Evolutionary conservation across 2,113 vertebrate genomes (phyloP), one percentile per base, ranked within the genome.

Genomic region (Petroica traversi): DNA sequence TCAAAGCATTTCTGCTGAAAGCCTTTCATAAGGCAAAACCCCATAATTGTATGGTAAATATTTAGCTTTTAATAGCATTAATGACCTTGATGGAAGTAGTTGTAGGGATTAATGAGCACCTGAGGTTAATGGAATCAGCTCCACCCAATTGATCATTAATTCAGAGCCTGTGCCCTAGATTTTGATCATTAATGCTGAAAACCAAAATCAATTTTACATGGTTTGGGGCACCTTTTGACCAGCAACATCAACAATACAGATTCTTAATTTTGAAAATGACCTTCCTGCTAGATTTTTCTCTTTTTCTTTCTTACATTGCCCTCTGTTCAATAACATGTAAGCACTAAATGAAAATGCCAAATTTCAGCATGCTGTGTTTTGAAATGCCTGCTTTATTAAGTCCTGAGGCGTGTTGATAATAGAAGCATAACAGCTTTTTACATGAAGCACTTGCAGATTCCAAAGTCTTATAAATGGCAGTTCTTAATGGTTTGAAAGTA

Each of bases 171-270:
- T 92, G 88, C 68, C 68, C 90, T 66, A 80, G 85, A 92, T 87
- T 92, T 92, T 77, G 85, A 88, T 96, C 93, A 88, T 97, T 95
- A 96, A 79, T 38, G 61, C 59, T 87, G 74, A 93, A 96, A 94
- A 93, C 84, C 68, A 90, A 92, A 93, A 97, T 96, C 64, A 93
- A 86, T 97, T 96, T 94, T 86, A 75, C 48, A 71, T 96, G 79
- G 90, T 97, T 96, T 93, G 62, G 61, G 93, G 94, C 92, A 96
- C 75, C 82, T 95, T 96, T 94, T 96, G 93, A 84, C 94, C 94
- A 92, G 52, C 43, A 80, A 85, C 51, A 81, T 80, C 48, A 96
- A 92, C 82, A 88, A 84, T 71, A 59, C 68, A 78, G 78, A 14
- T 59, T 85, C 48, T 88, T 96, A 84, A 93, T 93, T 94, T 72